Base-by-base conservation (phyloP, 2,888 invertebrate species). In the Aphrophora alni region DNA sequence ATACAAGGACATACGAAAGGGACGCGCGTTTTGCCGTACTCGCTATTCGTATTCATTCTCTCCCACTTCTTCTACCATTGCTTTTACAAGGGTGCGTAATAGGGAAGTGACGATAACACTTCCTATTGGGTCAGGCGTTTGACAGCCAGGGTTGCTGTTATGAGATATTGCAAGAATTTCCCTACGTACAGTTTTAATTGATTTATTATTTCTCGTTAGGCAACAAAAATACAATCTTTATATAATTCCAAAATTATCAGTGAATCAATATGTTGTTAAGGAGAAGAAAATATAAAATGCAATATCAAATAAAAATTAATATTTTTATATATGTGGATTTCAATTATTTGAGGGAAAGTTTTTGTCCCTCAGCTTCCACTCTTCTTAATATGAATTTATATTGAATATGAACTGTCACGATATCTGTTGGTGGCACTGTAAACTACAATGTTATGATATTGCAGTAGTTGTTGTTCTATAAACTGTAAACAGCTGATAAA, bases 1-100 rank as follows among this genome's bases (percentile, higher is more conserved):
- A 14, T 5, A 2, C n/a, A 59, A 21, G 21, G 21, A n/a, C n/a
- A 59, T 21, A n/a, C 21, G 21, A 59, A 33, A 59, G 59, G 59
- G 59, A 59, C 59, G 59, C 59, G 21, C n/a, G 59, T 59, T 59
- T 59, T 59, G 59, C 59, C 59, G 21, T 59, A 59, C 59, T 59
- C 59, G 21, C 59, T 21, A 59, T 59, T 59, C 59, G 59, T 59
- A 59, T 21, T 21, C 59, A 59, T 59, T 59, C 59, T 59, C 59
- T 59, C 59, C 59, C 59, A 59, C 59, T 59, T 14, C n/a, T 59
- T 59, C 14, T n/a, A 21, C 59, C 21, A 21, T 21, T n/a, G 59
- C 59, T 21, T 59, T 59, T 59, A 59, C 21, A 12, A 21, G 59
- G 59, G 59, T 59, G 59, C 59, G 59, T 59, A 59, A 59, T 59